Percentiles rank a stretch among this genome's conserved stretches.
Evolutionary conservation across 2,888 invertebrate genomes (phyloP).

Genomic region (Cosmopolites sordidus): DNA sequence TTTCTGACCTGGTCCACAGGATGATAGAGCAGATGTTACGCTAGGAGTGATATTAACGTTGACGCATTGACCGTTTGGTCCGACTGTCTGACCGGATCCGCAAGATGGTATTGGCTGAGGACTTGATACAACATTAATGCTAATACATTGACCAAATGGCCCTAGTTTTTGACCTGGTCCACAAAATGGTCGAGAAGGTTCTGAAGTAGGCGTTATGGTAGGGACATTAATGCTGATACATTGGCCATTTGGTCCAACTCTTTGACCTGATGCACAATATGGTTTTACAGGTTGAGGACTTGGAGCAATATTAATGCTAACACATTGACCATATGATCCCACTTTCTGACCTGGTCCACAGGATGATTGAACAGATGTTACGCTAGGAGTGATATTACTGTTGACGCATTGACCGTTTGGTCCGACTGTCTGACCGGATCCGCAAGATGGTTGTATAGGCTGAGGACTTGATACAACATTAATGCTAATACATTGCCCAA

Average conservation of each 20-base stretch:
- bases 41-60: not conserved
- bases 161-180: slow-evolving; percentile 15
- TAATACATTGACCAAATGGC: slow-evolving; percentile 23
- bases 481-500: not conserved
- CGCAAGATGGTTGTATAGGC: not conserved
- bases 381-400: not conserved
- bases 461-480: not conserved
- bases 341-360: slow-evolving; percentile 21
- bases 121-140: not conserved
- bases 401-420: not conserved
- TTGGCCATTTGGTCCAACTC: not conserved
- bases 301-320: slow-evolving; percentile 4
- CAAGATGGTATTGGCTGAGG: not conserved
- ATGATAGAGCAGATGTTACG: not conserved
- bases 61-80: not conserved
- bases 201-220: not conserved
- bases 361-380: not conserved
- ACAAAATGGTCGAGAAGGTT: slow-evolving; percentile 17
- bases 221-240: not conserved
- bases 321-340: slow-evolving; percentile 11
- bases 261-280: not conserved
- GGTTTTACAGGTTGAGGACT: not conserved
- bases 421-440: not conserved
- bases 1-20: slow-evolving; percentile 10
- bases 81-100: not conserved